Percentiles rank a stretch among this genome's conserved stretches.
Evolutionary conservation across 2,113 vertebrate species (phyloP).

Genomic region (Lepidothrix coronata): DNA sequence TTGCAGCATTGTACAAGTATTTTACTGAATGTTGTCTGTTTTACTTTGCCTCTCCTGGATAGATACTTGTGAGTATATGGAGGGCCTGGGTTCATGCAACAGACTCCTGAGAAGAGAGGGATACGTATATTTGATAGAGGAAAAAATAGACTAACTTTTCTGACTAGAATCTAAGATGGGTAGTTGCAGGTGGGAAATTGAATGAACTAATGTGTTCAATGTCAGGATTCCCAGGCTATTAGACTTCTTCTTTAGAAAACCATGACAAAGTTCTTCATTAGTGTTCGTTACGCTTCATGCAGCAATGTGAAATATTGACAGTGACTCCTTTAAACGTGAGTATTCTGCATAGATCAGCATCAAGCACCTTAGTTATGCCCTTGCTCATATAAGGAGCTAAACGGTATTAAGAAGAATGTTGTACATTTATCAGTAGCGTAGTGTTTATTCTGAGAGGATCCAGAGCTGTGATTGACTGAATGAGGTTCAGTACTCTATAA

Average conservation of each 20-base stretch:
- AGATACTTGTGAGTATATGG: background rate
- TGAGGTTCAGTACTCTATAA: conserved; percentile 53
- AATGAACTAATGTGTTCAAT: conserved; percentile 15
- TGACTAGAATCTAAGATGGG: background rate
- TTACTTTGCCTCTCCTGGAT: background rate
- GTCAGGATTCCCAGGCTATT: conserved; percentile 24
- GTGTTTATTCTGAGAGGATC: conserved; percentile 41
- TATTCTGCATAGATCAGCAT: conserved; percentile 47
- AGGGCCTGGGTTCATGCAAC: background rate
- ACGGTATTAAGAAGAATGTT: conserved; percentile 23
- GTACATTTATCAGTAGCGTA: background rate
- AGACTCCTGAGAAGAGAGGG: background rate
- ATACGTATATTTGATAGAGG: background rate
- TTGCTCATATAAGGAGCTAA: conserved; percentile 17
- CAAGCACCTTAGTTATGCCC: conserved; percentile 15
- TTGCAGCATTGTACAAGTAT: background rate
- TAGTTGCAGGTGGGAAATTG: conserved; percentile 6
- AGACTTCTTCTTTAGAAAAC: background rate
- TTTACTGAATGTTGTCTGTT: background rate
- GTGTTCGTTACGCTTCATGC: conserved; percentile 4
- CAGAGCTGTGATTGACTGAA: conserved; percentile 45
- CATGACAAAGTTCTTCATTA: conserved; percentile 44
- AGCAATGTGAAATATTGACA: conserved; percentile 46
- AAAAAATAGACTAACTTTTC: background rate
- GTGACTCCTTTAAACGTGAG: conserved; percentile 26